These are phyloP conservation scores for Rhopilema esculentum DNA, from an alignment of 30 jellyfish, hydroid and myxozoan species.

Conservation along the genomic window DNA sequence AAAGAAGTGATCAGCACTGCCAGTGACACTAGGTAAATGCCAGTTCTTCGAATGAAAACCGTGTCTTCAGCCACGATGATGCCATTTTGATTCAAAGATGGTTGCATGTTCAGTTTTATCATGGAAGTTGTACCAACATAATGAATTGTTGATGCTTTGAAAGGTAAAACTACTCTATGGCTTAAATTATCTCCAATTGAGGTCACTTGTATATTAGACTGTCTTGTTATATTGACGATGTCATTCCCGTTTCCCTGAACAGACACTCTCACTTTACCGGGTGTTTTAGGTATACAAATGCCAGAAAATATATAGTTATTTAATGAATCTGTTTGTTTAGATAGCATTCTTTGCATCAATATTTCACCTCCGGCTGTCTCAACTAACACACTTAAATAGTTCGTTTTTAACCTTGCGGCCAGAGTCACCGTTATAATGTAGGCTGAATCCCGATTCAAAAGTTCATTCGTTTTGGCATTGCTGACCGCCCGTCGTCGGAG, in stretches of 20 bases:
- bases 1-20: not conserved
- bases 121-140: not conserved
- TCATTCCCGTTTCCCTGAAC: not conserved
- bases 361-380: not conserved
- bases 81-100: not conserved
- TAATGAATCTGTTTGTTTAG: not conserved
- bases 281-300: conserved; percentile 12
- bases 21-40: conserved; percentile 24
- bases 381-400: not conserved
- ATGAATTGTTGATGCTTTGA: not conserved
- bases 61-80: conserved; percentile 12
- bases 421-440: conserved; percentile 12
- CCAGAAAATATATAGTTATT: conserved; percentile 22
- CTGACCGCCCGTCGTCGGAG: not conserved
- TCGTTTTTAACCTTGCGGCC: conserved; percentile 19
- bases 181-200: conserved; percentile 1
- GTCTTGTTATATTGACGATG: conserved; percentile 4
- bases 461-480: not conserved
- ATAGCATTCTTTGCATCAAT: not conserved
- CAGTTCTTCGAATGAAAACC: conserved; percentile 25
- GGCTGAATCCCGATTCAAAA: not conserved
- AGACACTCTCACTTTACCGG: not conserved
- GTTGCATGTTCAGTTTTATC: not conserved
- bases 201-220: conserved; percentile 12
- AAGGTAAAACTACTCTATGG: conserved; percentile 1